These are phyloP conservation scores for Pterostichus niger DNA, from an alignment of 2,888 invertebrate species.

Conservation along the genomic window DNA sequence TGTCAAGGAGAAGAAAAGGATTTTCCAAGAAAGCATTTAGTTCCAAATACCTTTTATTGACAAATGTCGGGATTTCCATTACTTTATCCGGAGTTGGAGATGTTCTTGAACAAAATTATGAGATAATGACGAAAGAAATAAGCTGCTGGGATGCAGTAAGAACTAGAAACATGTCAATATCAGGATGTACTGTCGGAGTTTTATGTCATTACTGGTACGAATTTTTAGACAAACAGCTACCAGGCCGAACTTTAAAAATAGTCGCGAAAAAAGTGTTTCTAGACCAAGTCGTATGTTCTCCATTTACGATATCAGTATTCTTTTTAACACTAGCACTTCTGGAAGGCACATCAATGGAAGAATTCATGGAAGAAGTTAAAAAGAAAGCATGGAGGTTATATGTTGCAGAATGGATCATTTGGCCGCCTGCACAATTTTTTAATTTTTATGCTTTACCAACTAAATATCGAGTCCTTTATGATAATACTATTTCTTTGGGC, in stretches of 20 bases:
- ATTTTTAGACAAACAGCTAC: slow-evolving; percentile 85
- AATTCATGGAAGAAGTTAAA: slow-evolving; percentile 84
- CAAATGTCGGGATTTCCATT: slow-evolving; percentile 89
- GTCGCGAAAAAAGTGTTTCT: slow-evolving; percentile 88
- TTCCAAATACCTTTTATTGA: slow-evolving; percentile 85
- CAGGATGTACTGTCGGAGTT: slow-evolving; percentile 88
- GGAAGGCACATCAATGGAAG: slow-evolving; percentile 82
- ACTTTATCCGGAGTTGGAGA: slow-evolving; percentile 89
- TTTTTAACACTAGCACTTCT: slow-evolving; percentile 87
- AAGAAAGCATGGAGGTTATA: slow-evolving; percentile 89
- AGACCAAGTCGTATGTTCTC: slow-evolving; percentile 92
- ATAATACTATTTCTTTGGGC: slow-evolving; percentile 90
- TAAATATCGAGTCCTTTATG: slow-evolving; percentile 91
- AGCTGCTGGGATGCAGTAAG: slow-evolving; percentile 81
- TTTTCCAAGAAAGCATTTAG: slow-evolving; percentile 79
- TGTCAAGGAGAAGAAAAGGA: slow-evolving; percentile 70
- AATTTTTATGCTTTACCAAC: slow-evolving; percentile 94
- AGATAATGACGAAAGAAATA: slow-evolving; percentile 81
- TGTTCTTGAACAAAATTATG: slow-evolving; percentile 88
- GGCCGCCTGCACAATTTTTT: slow-evolving; percentile 96
- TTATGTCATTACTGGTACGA: slow-evolving; percentile 94
- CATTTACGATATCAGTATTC: slow-evolving; percentile 87
- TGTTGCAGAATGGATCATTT: slow-evolving; percentile 93
- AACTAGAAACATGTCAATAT: slow-evolving; percentile 87
- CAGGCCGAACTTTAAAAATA: slow-evolving; percentile 83